Evolutionary conservation across 2,888 invertebrate species (phyloP).

Genomic region (Carabus problematicus): DNA sequence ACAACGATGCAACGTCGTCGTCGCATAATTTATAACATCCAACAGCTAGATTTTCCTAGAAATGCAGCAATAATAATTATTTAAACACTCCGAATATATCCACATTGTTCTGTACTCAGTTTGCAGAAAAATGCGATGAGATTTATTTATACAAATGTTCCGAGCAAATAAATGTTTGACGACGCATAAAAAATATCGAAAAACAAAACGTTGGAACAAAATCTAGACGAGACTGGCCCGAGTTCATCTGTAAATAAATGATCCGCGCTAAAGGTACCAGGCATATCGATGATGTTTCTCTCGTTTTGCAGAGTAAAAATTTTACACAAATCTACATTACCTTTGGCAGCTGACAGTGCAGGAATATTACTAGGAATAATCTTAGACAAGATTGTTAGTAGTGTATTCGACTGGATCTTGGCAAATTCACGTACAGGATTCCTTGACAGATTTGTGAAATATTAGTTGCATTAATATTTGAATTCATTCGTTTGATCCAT

Average conservation of each 20-base stretch:
- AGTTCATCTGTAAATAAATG: slow-evolving; percentile 35
- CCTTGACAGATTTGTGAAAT: too few species aligned
- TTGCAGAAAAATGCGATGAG: slow-evolving; percentile 24
- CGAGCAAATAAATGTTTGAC: slow-evolving; percentile 33
- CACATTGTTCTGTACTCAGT: not conserved
- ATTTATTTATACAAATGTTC: slow-evolving; percentile 40
- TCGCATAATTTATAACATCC: slow-evolving; percentile 23
- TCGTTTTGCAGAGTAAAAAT: slow-evolving; percentile 1
- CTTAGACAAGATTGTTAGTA: too few species aligned
- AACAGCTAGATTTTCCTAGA: slow-evolving; percentile 15
- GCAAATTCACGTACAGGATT: too few species aligned
- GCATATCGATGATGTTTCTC: slow-evolving; percentile 30
- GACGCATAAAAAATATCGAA: slow-evolving; percentile 28
- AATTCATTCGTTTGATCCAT: too few species aligned
- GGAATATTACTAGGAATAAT: too few species aligned
- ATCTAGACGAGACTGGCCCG: slow-evolving; percentile 20
- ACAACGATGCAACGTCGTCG: not conserved
- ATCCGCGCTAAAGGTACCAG: slow-evolving; percentile 21
- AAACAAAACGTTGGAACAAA: slow-evolving; percentile 35
- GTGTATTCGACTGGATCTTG: too few species aligned
- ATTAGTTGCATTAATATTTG: too few species aligned
- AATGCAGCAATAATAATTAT: slow-evolving; percentile 15
- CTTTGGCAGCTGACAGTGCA: too few species aligned
- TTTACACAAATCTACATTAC: too few species aligned
- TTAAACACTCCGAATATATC: slow-evolving; percentile 12